These are phyloP conservation scores for Sebastes flavidus DNA, from an alignment of 2,797 vertebrate genomes.

Conservation along the genomic window DNA sequence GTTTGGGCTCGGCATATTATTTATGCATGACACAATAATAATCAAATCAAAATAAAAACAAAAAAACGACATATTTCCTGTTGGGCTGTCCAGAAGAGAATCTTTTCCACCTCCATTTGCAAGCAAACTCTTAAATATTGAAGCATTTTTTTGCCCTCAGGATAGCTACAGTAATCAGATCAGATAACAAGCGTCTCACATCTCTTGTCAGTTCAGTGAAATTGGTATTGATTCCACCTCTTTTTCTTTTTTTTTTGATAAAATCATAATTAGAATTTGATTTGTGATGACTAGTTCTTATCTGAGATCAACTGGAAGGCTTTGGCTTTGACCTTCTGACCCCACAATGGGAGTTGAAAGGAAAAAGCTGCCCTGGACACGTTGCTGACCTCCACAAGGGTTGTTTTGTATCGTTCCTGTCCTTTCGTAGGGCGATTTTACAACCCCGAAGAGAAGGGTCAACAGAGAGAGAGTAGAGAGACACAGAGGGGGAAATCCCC, in stretches of 20 bases:
- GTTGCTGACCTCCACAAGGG: not conserved
- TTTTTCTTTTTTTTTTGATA: not conserved
- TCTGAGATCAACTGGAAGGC: slow-evolving; percentile 4
- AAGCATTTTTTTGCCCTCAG: not conserved
- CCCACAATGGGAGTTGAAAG: not conserved
- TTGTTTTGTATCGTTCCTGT: not conserved
- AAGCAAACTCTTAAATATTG: not conserved
- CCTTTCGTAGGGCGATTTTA: not conserved
- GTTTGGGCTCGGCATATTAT: too few species aligned
- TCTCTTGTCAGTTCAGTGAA: slow-evolving; percentile 8
- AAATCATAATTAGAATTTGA: slow-evolving; percentile 41
- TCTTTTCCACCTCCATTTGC: not conserved
- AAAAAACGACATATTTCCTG: not conserved
- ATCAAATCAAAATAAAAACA: too few species aligned
- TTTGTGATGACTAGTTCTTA: slow-evolving; percentile 9
- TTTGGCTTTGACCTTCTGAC: slow-evolving; percentile 38
- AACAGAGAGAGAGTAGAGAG: not conserved
- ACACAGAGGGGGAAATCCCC: not conserved
- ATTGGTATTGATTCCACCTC: slow-evolving; percentile 34
- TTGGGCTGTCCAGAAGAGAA: not conserved
- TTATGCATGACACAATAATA: too few species aligned
- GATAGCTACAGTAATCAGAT: not conserved
- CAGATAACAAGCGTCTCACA: slow-evolving; percentile 17
- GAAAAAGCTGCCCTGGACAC: not conserved
- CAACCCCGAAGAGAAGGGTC: not conserved